Evolutionary conservation across 1,140 invertebrate genomes (phyloP).

Genomic region (Ips typographus): DNA sequence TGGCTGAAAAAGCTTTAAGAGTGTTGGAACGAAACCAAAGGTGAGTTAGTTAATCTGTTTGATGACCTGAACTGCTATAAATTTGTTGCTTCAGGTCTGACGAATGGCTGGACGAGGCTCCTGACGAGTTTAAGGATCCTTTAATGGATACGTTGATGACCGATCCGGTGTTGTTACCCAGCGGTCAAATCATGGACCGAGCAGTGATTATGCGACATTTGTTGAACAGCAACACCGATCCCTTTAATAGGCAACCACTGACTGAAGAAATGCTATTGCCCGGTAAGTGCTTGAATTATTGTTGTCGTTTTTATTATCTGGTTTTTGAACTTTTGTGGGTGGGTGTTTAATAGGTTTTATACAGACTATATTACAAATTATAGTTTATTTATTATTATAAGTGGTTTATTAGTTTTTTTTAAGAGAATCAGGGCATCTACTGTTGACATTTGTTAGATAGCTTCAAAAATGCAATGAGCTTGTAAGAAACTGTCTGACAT

Average conservation of each 20-base stretch:
- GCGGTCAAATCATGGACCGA: conserved; percentile 94
- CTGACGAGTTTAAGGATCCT: conserved; percentile 96
- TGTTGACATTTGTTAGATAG: too few species aligned
- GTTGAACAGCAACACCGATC: conserved; percentile 94
- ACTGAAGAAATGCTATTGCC: conserved; percentile 83
- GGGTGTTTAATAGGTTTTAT: too few species aligned
- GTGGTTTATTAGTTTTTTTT: too few species aligned
- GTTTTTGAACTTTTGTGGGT: not conserved
- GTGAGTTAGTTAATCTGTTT: conserved; percentile 8
- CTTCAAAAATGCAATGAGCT: too few species aligned
- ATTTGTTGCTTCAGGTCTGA: conserved; percentile 56
- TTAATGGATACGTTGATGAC: conserved; percentile 98
- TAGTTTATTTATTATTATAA: too few species aligned
- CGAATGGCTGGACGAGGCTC: conserved; percentile 93
- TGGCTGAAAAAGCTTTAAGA: conserved; percentile 78
- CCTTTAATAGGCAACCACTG: conserved; percentile 93
- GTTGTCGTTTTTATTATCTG: not conserved
- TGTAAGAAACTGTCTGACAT: too few species aligned
- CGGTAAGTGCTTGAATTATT: conserved; percentile 55
- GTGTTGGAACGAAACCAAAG: conserved; percentile 81
- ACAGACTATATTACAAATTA: too few species aligned
- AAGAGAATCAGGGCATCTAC: too few species aligned
- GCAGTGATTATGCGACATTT: conserved; percentile 92
- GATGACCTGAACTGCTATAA: not conserved
- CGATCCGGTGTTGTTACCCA: conserved; percentile 91